Evolutionary conservation across 2,113 vertebrate species (phyloP).

Genomic region (Pungitius pungitius): DNA sequence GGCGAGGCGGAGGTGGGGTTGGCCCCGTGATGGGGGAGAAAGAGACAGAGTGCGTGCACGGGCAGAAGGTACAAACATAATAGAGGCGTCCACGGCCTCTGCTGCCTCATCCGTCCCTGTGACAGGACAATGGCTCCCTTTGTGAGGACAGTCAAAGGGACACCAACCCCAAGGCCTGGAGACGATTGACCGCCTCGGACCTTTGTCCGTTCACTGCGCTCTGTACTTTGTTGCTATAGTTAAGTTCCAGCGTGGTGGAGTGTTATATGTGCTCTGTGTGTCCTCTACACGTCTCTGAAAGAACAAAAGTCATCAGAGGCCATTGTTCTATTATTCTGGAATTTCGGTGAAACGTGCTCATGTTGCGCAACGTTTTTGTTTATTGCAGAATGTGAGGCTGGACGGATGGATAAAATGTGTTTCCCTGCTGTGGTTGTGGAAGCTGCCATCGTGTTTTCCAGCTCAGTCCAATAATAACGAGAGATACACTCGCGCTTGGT

Average conservation of each 20-base stretch:
- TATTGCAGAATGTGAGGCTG: constrained; percentile 1
- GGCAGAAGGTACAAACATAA: constrained; percentile 57
- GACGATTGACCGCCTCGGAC: constrained; percentile 37
- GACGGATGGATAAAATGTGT: not conserved
- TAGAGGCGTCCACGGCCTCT: constrained; percentile 39
- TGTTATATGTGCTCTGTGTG: not conserved
- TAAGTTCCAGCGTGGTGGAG: not conserved
- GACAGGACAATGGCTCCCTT: constrained; percentile 69
- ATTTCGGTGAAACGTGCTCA: not conserved
- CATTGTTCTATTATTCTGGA: not conserved
- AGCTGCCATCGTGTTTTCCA: constrained; percentile 7
- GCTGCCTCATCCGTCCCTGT: constrained; percentile 62
- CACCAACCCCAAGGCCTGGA: constrained; percentile 13
- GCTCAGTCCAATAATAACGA: constrained; percentile 36
- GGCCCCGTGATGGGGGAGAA: not conserved
- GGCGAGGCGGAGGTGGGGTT: constrained; percentile 3
- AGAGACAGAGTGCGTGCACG: constrained; percentile 32
- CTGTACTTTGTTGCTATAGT: not conserved
- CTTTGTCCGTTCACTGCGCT: not conserved
- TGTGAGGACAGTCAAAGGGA: constrained; percentile 53
- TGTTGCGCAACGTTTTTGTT: not conserved
- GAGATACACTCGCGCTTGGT: constrained; percentile 26
- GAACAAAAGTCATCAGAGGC: not conserved
- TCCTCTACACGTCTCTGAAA: not conserved
- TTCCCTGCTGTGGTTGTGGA: constrained; percentile 1